These are phyloP conservation scores for Eulemur mongoz DNA, from an alignment of 2,797 vertebrate species.

Conservation along the genomic window DNA sequence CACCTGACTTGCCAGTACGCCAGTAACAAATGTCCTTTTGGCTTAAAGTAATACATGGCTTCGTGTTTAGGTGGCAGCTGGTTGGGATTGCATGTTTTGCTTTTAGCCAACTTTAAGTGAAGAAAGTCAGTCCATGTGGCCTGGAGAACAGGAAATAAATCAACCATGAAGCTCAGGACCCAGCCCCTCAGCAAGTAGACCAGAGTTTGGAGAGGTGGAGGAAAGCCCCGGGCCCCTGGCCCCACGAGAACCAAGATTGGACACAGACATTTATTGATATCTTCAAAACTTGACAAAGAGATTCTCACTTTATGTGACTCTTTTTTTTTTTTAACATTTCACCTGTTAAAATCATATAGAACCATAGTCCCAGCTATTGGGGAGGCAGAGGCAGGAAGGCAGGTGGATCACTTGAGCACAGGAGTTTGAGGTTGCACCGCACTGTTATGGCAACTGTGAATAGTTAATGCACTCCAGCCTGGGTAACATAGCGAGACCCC, in stretches of 20 bases:
- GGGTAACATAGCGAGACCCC: not conserved
- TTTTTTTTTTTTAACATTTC: not conserved
- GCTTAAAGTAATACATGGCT: not conserved
- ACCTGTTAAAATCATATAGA: not conserved
- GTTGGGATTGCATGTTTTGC: not conserved
- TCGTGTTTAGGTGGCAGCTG: too few species aligned
- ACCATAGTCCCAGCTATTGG: not conserved
- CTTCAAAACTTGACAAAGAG: not conserved
- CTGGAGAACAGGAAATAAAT: not conserved
- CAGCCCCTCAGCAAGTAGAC: not conserved
- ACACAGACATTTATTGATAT: too few species aligned
- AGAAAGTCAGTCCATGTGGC: not conserved
- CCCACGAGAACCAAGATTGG: not conserved
- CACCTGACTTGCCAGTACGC: not conserved
- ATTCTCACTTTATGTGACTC: not conserved
- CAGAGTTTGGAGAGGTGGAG: not conserved
- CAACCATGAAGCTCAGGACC: too few species aligned
- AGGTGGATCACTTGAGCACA: not conserved
- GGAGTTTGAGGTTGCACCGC: not conserved
- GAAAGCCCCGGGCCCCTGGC: accelerated
- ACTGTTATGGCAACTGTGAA: not conserved
- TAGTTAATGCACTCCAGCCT: not conserved
- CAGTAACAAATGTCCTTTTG: not conserved
- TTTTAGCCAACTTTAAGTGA: not conserved
- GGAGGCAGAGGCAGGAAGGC: not conserved